Percentiles rank a stretch among this genome's conserved stretches.
These are phyloP conservation scores for Herpailurus yagouaroundi DNA, from an alignment of 2,113 vertebrate species.

Conservation along the genomic window DNA sequence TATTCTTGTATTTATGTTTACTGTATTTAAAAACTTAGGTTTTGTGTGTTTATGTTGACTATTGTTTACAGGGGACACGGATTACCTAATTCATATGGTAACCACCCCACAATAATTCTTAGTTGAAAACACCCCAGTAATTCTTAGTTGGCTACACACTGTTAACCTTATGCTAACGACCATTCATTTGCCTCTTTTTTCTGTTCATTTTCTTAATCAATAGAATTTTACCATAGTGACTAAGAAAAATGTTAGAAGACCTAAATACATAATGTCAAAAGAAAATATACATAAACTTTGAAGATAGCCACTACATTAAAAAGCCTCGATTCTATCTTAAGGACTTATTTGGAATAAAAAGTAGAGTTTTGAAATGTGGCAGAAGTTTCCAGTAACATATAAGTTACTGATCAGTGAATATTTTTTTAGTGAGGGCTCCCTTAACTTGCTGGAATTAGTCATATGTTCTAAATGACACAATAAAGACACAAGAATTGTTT, in stretches of 20 bases:
- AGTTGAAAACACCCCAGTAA: neutral
- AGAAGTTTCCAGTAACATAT: constrained; percentile 44
- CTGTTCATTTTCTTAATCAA: constrained; percentile 28
- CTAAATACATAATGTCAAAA: constrained; percentile 47
- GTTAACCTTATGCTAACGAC: constrained; percentile 30
- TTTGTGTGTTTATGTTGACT: constrained; percentile 38
- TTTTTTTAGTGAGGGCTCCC: constrained; percentile 26
- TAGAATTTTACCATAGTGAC: constrained; percentile 46
- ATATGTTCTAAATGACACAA: constrained; percentile 4
- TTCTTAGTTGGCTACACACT: constrained; percentile 40
- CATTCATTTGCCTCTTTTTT: constrained; percentile 47
- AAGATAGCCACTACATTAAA: constrained; percentile 43
- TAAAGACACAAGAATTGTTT: constrained; percentile 22
- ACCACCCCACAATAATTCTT: neutral
- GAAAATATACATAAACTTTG: constrained; percentile 48
- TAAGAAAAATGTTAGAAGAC: constrained; percentile 25
- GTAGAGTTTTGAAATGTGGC: constrained; percentile 46
- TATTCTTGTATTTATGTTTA: constrained; percentile 39
- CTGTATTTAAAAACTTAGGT: constrained; percentile 29
- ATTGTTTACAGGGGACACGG: neutral
- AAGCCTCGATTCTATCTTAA: constrained; percentile 47
- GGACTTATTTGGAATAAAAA: constrained; percentile 37
- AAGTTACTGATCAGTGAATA: constrained; percentile 44
- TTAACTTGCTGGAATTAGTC: constrained; percentile 50
- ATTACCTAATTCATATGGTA: constrained; percentile 42